Base-by-base conservation (phyloP, 2,113 vertebrate species). In the Pollimyrus isidori region DNA sequence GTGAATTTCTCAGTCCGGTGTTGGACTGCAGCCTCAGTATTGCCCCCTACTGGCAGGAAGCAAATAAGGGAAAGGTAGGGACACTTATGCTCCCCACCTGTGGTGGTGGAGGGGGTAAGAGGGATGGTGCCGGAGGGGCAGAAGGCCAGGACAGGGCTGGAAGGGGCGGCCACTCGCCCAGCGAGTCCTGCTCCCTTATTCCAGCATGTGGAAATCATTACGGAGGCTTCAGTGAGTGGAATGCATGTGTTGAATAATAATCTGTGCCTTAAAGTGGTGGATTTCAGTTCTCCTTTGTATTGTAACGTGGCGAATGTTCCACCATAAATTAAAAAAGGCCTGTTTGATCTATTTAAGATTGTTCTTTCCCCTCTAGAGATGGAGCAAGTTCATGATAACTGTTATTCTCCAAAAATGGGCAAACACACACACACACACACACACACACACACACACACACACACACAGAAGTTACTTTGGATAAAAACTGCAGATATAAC, bases 181-280 rank as follows among this genome's bases (percentile, higher is more conserved):
- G 91, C 90, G 76, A 93, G 90, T 91, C 88, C 91, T 93, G 45
- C 49, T 65, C 82, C 92, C 87, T 91, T 90, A 91, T 87, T 91
- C 92, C 90, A 94, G 95, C 95, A 96, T 94, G 93, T 96, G 95
- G 95, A 95, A 96, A 93, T 90, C 92, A 95, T 96, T 95, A 95
- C 56, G 50, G 90, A 92, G 93, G 93, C 92, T 95, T 94, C 86
- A 91, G 92, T 89, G 92, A 93, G 93, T 92, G 93, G 93, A 95
- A 95, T 94, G 94, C 93, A 94, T 93, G 94, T 93, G 94, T 94
- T 94, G 94, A 95, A 95, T 95, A 94, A 92, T 94, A 96, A 96
- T 94, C 91, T 83, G 91, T 85, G 91, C 93, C 90, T 94, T 92
- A 93, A 95, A 94, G 92, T 91, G 91, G 91, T 92, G 91, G 93